Conservation (phyloP, 2,888 invertebrate genomes). For the Orgyia antiqua region DNA sequence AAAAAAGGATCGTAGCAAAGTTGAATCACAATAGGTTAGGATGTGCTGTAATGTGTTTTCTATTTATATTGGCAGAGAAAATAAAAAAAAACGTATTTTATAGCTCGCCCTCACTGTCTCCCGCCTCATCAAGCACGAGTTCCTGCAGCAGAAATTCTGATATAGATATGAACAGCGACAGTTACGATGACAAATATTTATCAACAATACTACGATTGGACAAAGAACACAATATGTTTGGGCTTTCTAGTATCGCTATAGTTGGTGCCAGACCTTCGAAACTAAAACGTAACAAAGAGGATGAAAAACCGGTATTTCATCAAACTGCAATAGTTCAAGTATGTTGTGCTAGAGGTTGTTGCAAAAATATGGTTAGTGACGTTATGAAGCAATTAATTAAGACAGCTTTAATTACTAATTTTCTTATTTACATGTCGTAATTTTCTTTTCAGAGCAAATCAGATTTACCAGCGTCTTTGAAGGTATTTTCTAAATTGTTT, state of each 20-base stretch:
- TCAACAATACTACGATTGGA: conserved; percentile 63
- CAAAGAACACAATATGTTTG: conserved; percentile 66
- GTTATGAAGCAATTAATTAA: too few relatives aligned
- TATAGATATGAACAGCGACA: conserved; percentile 24
- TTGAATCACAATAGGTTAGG: conserved; percentile 5
- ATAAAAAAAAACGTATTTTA: too few relatives aligned
- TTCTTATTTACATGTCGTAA: too few relatives aligned
- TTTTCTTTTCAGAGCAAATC: conserved; percentile 55
- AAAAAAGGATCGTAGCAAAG: conserved; percentile 15
- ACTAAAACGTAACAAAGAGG: conserved; percentile 40
- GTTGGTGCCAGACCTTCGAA: conserved; percentile 41
- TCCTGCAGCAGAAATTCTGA: conserved; percentile 44
- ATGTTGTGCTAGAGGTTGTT: conserved; percentile 48
- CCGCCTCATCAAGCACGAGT: conserved; percentile 36
- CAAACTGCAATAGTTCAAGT: conserved; percentile 67
- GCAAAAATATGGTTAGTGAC: conserved; percentile 42
- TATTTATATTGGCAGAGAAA: neutral
- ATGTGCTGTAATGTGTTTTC: too few relatives aligned
- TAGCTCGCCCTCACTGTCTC: conserved; percentile 49
- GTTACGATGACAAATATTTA: conserved; percentile 47
- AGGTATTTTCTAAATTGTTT: conserved; percentile 33
- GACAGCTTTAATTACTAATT: too few relatives aligned
- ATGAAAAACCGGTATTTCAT: conserved; percentile 52
- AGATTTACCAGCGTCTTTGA: conserved; percentile 53
- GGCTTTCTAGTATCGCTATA: conserved; percentile 58